Conservation (phyloP, 2,888 invertebrate genomes). For the Phymatocera aterrima region DNA sequence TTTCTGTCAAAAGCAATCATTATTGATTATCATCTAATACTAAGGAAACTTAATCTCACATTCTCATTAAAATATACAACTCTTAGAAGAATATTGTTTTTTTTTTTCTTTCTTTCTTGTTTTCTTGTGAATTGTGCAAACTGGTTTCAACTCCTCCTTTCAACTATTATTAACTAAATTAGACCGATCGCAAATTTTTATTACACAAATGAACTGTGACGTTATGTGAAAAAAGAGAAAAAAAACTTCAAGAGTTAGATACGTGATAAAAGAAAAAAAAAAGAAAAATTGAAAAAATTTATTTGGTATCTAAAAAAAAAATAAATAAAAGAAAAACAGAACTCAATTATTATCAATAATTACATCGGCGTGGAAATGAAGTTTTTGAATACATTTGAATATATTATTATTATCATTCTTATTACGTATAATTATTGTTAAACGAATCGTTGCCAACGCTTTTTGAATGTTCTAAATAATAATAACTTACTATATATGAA, state of each 20-base stretch:
- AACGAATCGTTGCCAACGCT: not conserved
- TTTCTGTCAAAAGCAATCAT: constrained; percentile 10
- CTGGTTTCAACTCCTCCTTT: constrained; percentile 42
- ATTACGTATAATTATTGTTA: not conserved
- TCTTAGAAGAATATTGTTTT: constrained; percentile 57
- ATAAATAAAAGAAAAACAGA: no score
- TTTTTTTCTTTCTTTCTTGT: not conserved
- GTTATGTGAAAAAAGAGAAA: no score
- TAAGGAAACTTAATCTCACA: constrained; percentile 50
- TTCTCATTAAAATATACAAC: constrained; percentile 56
- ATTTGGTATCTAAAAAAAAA: no score
- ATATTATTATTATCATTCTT: no score
- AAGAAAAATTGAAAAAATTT: no score
- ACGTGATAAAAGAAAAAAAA: not conserved
- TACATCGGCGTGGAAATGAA: no score
- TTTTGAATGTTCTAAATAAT: constrained; percentile 35
- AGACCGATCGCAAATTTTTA: constrained; percentile 44
- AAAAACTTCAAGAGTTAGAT: no score
- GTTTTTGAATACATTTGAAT: no score
- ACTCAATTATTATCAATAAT: no score
- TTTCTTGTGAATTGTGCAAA: constrained; percentile 49
- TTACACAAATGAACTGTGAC: no score
- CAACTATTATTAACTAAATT: constrained; percentile 47
- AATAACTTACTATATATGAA: constrained; percentile 53
- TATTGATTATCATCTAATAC: constrained; percentile 46